A percentile compares a stretch with the other conserved stretches of the same genome.
These are phyloP conservation scores for Mastomys natalensis DNA, from an alignment of 2,113 vertebrate species.

Conservation along the genomic window DNA sequence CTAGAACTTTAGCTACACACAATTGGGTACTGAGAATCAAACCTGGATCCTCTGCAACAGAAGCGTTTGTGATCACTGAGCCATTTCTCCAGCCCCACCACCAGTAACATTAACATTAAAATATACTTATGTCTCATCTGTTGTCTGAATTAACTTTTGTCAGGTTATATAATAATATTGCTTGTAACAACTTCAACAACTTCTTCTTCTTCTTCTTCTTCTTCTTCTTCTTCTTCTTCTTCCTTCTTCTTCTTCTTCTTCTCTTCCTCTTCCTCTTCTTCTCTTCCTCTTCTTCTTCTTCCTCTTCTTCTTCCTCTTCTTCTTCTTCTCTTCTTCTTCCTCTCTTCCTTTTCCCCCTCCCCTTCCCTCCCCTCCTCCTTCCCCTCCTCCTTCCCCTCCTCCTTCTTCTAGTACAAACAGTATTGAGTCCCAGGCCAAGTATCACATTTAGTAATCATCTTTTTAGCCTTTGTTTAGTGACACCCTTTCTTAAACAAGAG, in stretches of 20 bases:
- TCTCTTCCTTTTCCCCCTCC: too few relatives aligned
- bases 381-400: too few relatives aligned
- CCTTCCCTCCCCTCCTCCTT: too few relatives aligned
- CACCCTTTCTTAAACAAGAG: neutral
- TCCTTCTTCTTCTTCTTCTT: too few relatives aligned
- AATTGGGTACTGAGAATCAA: neutral
- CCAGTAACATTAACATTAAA: neutral
- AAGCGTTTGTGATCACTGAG: neutral
- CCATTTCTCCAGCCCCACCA: neutral
- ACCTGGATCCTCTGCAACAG: neutral
- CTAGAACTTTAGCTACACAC: neutral
- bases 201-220: neutral
- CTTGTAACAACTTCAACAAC: neutral
- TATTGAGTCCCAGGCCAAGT: neutral
- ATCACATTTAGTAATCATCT: neutral
- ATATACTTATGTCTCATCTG: too few relatives aligned
- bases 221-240: too few relatives aligned
- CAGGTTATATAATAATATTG: neutral
- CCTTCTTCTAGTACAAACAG: neutral
- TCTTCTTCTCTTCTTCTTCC: too few relatives aligned
- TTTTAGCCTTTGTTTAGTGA: neutral
- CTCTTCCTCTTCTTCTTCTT: too few relatives aligned
- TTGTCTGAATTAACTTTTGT: slow-evolving; percentile 26
- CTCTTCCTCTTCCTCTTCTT: too few relatives aligned
- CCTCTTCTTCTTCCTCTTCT: too few relatives aligned